Conservation (phyloP, 2,888 invertebrate genomes). For the Dryobota labecula region DNA sequence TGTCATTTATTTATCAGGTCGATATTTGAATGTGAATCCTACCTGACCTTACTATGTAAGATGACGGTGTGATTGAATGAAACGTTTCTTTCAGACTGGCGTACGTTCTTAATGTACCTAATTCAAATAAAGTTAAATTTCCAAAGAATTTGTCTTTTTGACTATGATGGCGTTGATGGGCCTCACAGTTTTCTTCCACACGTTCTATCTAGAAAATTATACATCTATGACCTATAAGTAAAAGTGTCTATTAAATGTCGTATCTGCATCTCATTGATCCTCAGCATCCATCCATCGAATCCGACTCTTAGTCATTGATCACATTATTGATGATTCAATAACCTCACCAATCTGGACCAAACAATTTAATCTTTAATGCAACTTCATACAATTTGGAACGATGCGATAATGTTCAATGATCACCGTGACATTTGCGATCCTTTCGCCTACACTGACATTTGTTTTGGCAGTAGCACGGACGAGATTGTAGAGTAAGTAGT, state of each 20-base stretch:
- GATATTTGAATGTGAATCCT: too few relatives aligned
- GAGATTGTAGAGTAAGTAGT: too few relatives aligned
- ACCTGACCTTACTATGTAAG: too few relatives aligned
- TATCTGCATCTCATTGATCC: constrained; percentile 8
- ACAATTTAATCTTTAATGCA: constrained; percentile 3
- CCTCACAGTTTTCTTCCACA: too few relatives aligned
- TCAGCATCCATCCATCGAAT: neutral
- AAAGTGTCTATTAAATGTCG: neutral
- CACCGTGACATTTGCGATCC: constrained; percentile 60
- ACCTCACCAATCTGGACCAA: constrained; percentile 5
- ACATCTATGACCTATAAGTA: neutral
- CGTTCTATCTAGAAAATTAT: neutral
- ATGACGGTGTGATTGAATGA: too few relatives aligned
- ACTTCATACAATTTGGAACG: constrained; percentile 22
- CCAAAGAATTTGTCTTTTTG: neutral
- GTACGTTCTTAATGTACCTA: too few relatives aligned
- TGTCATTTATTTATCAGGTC: too few relatives aligned
- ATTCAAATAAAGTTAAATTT: neutral
- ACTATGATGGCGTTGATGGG: neutral
- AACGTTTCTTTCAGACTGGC: too few relatives aligned
- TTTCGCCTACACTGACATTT: constrained; percentile 29
- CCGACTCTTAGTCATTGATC: constrained; percentile 25
- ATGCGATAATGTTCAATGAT: constrained; percentile 51
- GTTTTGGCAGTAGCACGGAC: constrained; percentile 15
- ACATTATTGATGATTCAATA: constrained; percentile 24